These are phyloP conservation scores for Orthonychiurus folsomi DNA, from an alignment of 2,888 invertebrate genomes.

Conservation along the genomic window DNA sequence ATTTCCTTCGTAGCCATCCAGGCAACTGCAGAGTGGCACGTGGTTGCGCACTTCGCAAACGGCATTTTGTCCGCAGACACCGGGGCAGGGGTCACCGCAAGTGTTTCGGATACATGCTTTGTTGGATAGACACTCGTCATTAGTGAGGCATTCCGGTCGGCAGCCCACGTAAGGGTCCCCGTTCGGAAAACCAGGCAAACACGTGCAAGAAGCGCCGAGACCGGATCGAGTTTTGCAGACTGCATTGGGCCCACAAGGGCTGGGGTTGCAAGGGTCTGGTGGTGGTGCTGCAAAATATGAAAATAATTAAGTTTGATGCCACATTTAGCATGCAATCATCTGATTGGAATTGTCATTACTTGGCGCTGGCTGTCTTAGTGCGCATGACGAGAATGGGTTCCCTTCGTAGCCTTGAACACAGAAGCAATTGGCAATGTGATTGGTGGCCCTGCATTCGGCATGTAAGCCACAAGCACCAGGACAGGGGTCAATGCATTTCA, in stretches of 20 bases:
- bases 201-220: conserved; percentile 52
- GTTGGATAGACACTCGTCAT: conserved; percentile 61
- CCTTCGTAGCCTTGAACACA: conserved; percentile 2
- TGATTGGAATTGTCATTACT: conserved; percentile 58
- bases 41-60: conserved; percentile 75
- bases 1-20: conserved; percentile 66
- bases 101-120: conserved; percentile 66
- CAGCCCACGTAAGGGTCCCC: conserved; percentile 64
- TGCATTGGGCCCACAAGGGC: conserved; percentile 70
- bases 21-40: conserved; percentile 68
- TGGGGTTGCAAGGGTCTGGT: conserved; percentile 49
- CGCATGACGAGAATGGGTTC: conserved; percentile 5
- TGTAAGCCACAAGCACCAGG: conserved; percentile 50
- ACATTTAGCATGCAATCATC: too few relatives aligned
- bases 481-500: conserved; percentile 49
- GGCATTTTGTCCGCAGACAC: conserved; percentile 46
- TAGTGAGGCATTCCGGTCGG: conserved; percentile 71
- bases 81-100: conserved; percentile 48
- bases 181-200: conserved; percentile 52
- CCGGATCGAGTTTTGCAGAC: conserved; percentile 43
- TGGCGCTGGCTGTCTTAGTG: conserved; percentile 41
- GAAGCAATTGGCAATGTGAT: conserved; percentile 20
- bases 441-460: conserved; percentile 64
- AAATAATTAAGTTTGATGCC: conserved; percentile 49
- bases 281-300: conserved; percentile 9